Base-by-base conservation (phyloP, 2,888 invertebrate genomes). In the Drosophila multiciliata region DNA sequence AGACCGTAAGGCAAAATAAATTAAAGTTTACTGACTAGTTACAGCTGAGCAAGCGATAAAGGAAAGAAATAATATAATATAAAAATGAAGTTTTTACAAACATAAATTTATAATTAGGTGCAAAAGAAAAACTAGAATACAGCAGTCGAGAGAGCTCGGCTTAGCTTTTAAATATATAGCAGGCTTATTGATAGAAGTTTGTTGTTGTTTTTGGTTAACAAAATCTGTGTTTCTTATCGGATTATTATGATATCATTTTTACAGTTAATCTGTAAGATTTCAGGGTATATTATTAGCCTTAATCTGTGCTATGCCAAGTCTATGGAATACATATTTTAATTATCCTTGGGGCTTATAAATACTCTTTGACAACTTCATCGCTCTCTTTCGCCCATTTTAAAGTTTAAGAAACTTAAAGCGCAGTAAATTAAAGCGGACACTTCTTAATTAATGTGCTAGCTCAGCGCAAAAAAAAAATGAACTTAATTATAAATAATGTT, bases 11-110 rank as follows among this genome's bases (percentile, higher is more conserved):
- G 15, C 52, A 48, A 62, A 36, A 60, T 38, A 29, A 49, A 55
- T 52, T 38, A 48, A 48, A 64, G 23, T 40, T 54, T 17, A n/a
- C 45, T 17, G 45, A 63, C 35, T 42, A 58, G 20, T 49, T 59
- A 11, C 33, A 35, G 8, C n/a, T 32, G 40, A n/a, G n/a, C 1
- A 17, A 40, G 40, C 40, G 17, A n/a, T n/a, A 40, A 40, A 9
- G 15, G 0, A 6, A 23, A 7, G 12, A 29, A 29, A 29, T 29
- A 29, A 29, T 29, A 29, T 6, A 29, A 17, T 23, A 40, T 8
- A 20, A 23, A 11, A 17, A 17, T 17, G 6, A 15, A 4, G 35
- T 35, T 35, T 12, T 3, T 8, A 33, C n/a, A 5, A 15, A 8
- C 4, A 52, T 9, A 4, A 23, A 9, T 8, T 11, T 50, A n/a